Conservation (phyloP, 2,797 vertebrate genomes). For the Rhincodon typus region DNA sequence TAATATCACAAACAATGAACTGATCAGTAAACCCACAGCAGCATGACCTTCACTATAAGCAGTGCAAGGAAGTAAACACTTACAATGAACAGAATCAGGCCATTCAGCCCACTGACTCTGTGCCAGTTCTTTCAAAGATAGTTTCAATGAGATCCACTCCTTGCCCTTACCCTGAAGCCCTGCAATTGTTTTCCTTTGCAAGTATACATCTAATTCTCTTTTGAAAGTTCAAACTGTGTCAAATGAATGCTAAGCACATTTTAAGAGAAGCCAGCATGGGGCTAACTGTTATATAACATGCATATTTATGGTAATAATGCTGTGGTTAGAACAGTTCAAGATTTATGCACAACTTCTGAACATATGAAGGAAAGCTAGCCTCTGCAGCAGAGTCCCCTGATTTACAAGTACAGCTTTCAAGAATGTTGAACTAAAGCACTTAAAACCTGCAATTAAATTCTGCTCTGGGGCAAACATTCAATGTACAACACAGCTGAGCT, state of each 20-base stretch:
- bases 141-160: neutral
- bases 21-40: neutral
- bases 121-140: neutral
- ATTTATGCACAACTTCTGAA: neutral
- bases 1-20: conserved; percentile 14
- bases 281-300: neutral
- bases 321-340: neutral
- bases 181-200: neutral
- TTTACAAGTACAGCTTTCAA: neutral
- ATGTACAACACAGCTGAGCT: neutral
- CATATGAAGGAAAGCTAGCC: neutral
- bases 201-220: neutral
- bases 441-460: neutral
- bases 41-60: neutral
- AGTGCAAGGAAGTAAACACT: neutral
- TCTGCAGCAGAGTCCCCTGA: neutral
- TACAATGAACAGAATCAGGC: neutral
- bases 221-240: neutral
- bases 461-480: neutral
- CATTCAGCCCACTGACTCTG: neutral
- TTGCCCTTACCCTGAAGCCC: neutral
- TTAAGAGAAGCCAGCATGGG: neutral
- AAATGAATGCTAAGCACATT: neutral
- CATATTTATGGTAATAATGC: neutral
- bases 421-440: neutral